phyloP scores from a whole-genome alignment of 1,140 invertebrate species.

The Carposina sasakii region DNA sequence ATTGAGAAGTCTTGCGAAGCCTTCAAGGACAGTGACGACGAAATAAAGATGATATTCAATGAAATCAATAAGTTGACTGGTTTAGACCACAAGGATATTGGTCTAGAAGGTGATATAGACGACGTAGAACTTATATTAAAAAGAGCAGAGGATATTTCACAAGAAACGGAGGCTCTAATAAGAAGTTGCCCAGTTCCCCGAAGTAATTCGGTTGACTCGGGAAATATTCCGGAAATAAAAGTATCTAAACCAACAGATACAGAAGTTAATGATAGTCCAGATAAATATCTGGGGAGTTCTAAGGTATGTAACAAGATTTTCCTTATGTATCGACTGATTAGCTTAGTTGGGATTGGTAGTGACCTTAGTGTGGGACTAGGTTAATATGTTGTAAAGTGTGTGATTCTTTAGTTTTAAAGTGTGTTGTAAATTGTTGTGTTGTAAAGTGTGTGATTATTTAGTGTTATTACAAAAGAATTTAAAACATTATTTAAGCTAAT shows the following conservation, averaged over 20 bases:
- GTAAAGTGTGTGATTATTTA: too few relatives aligned
- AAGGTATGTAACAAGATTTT: slow-evolving; percentile 30
- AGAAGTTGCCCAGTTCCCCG: slow-evolving; percentile 39
- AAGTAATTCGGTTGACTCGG: slow-evolving; percentile 13
- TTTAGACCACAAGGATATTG: slow-evolving; percentile 34
- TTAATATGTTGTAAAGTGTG: too few relatives aligned
- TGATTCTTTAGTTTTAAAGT: too few relatives aligned
- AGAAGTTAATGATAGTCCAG: slow-evolving; percentile 19
- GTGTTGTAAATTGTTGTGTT: too few relatives aligned
- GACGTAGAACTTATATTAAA: slow-evolving; percentile 62
- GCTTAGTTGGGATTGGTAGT: too few relatives aligned
- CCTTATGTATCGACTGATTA: too few relatives aligned
- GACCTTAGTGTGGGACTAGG: too few relatives aligned
- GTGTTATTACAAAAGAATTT: too few relatives aligned
- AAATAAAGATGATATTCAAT: slow-evolving; percentile 62
- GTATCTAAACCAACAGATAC: slow-evolving; percentile 49
- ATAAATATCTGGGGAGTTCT: slow-evolving; percentile 9
- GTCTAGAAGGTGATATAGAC: slow-evolving; percentile 45
- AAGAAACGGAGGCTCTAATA: slow-evolving; percentile 54
- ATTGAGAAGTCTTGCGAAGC: slow-evolving; percentile 57
- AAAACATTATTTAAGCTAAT: too few relatives aligned
- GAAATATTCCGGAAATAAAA: slow-evolving; percentile 49
- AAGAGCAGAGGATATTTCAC: slow-evolving; percentile 57
- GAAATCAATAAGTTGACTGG: slow-evolving; percentile 57
- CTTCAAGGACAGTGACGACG: slow-evolving; percentile 58